A percentile compares a stretch with the other conserved stretches of the same genome.
phyloP scores from a whole-genome alignment of 2,113 vertebrate genomes.

The Lampris megalopsis region DNA sequence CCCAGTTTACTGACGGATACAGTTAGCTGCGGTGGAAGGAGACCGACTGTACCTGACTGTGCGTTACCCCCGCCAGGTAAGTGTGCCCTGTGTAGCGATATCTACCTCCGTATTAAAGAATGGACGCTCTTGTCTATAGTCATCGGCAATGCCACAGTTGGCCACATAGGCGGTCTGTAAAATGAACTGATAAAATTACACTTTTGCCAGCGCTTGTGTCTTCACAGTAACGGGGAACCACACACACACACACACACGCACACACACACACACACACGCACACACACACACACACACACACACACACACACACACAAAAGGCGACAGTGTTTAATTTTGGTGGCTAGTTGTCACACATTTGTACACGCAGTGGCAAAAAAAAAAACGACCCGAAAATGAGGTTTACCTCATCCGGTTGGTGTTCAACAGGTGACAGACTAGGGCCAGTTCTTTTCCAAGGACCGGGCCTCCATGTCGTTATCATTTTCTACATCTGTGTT shows the following conservation, averaged over 20 bases:
- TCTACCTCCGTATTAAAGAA: not conserved
- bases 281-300: not conserved
- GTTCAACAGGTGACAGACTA: slow-evolving; percentile 63
- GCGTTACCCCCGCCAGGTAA: slow-evolving; percentile 68
- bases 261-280: not conserved
- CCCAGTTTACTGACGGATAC: slow-evolving; percentile 76
- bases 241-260: no score
- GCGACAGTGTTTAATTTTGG: not conserved
- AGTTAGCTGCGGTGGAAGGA: slow-evolving; percentile 49
- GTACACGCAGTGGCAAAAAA: not conserved
- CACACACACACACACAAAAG: not conserved
- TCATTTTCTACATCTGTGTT: slow-evolving; percentile 45
- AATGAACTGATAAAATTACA: slow-evolving; percentile 26
- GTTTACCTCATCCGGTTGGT: not conserved
- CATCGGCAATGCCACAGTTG: slow-evolving; percentile 62
- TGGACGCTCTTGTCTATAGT: not conserved
- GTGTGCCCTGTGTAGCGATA: slow-evolving; percentile 30
- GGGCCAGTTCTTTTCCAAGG: slow-evolving; percentile 14
- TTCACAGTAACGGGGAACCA: slow-evolving; percentile 4
- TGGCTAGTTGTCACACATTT: not conserved
- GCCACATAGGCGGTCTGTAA: not conserved
- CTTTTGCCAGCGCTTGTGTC: slow-evolving; percentile 37
- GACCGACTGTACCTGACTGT: slow-evolving; percentile 45
- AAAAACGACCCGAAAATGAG: not conserved
- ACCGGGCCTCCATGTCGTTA: slow-evolving; percentile 43